Evolutionary conservation across 1,140 invertebrate genomes (phyloP).

Genomic region (Drosophila kikkawai): DNA sequence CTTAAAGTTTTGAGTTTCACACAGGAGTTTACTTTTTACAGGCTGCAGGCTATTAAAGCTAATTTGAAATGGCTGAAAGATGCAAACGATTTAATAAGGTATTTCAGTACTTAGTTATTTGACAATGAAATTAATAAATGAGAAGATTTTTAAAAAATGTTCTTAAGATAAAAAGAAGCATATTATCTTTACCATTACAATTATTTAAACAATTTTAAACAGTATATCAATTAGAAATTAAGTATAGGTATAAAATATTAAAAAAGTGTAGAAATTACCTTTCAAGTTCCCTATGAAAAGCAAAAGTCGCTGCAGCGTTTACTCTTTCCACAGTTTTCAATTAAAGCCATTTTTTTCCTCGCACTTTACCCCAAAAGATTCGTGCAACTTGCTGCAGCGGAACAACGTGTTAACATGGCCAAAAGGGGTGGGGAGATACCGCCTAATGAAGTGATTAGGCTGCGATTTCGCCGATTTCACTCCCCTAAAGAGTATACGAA

Average conservation of each 20-base stretch:
- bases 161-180: neutral
- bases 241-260: neutral
- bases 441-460: constrained; percentile 50
- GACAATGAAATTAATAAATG: neutral
- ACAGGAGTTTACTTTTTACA: constrained; percentile 2
- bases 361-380: constrained; percentile 9
- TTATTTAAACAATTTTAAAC: neutral
- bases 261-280: neutral
- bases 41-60: neutral
- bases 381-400: constrained; percentile 39
- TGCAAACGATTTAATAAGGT: constrained; percentile 8
- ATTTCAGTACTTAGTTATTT: too few species aligned
- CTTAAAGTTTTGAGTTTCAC: constrained; percentile 6
- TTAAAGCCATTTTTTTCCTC: neutral
- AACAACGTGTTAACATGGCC: constrained; percentile 50
- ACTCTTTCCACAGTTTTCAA: constrained; percentile 27
- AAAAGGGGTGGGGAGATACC: constrained; percentile 12
- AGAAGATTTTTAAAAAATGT: neutral
- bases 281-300: constrained; percentile 6
- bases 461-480: constrained; percentile 34
- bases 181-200: too few species aligned
- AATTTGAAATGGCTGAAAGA: neutral
- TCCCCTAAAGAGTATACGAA: constrained; percentile 38
- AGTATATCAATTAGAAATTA: neutral
- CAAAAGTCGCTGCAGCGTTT: constrained; percentile 13